Percentiles rank a stretch among this genome's conserved stretches.
Evolutionary conservation across 2,797 vertebrate species (phyloP).

Genomic region (Champsocephalus gunnari): DNA sequence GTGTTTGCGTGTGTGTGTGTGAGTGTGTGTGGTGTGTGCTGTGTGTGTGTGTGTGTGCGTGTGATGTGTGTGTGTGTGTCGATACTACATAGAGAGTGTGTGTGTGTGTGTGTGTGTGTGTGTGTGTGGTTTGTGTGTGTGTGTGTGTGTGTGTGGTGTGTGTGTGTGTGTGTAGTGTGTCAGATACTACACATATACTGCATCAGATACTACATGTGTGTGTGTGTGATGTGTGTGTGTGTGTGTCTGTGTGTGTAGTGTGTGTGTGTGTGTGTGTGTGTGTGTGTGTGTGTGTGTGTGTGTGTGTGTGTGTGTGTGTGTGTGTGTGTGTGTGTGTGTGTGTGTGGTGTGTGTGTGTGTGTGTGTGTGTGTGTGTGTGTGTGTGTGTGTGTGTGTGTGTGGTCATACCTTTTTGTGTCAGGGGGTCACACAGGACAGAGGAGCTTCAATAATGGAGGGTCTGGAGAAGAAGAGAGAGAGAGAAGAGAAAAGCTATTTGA

Average conservation of each 20-base stretch:
- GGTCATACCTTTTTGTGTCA: slow-evolving; percentile 75
- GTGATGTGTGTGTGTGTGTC: no score
- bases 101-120: slow-evolving; percentile 10
- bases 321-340: not conserved
- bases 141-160: no score
- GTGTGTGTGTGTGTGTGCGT: slow-evolving; percentile 9
- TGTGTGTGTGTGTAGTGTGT: slow-evolving; percentile 4
- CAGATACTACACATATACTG: no score
- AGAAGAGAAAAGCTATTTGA: slow-evolving; percentile 48
- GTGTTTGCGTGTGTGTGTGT: slow-evolving; percentile 28
- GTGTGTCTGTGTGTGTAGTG: no score
- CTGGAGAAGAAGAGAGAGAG: slow-evolving; percentile 62
- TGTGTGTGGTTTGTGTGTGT: no score
- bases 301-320: no score
- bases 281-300: no score
- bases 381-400: slow-evolving; percentile 31
- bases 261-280: accelerated
- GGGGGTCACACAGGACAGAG: slow-evolving; percentile 71
- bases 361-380: slow-evolving; percentile 29
- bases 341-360: slow-evolving; percentile 28
- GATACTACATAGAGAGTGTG: no score
- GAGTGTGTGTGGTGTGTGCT: no score
- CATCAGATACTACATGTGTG: no score
- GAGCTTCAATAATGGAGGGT: slow-evolving; percentile 58
- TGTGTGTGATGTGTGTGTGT: no score